Evolutionary conservation across 1,140 invertebrate genomes (phyloP), one percentile per base, ranked within the genome.

Genomic region (Sarcophaga peregrina): DNA sequence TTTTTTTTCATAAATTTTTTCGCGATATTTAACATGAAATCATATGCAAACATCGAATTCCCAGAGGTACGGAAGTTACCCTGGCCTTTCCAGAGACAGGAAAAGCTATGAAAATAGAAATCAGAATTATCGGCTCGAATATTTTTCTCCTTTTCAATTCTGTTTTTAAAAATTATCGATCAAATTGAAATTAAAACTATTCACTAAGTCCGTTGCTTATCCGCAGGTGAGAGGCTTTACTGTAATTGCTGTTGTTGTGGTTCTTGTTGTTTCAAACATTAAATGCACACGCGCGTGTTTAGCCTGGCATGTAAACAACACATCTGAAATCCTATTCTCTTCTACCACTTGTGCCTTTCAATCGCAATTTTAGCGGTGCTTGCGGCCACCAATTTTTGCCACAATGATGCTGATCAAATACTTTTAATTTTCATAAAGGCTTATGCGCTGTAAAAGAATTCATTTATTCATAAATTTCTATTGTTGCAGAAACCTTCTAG

Each of bases 201-300:
- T 54, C 5, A 1, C 2, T 15, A 54, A 1, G 25, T 37, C 1
- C 25, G 25, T 37, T 37, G 4, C 25, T 2, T 37, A 4, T 37
- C 25, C 25, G 4, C 25, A 37, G 4, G 25, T 37, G 25, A 37
- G 25, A 37, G 25, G 4, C 1, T 37, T 37, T 37, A 37, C 25
- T 37, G 25, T 37, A 37, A 37, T 37, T 37, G 25, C 25, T 54
- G 15, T 58, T 15, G 15, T 15, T n/a, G 13, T 58, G 15, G 15
- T 58, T 58, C 7, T 58, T 58, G 54, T 58, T 58, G 13, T 58
- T 58, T 58, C 25, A 58, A 58, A n/a, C 15, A n/a, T 58, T 58
- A 58, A n/a, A 58, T 58, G 54, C 10, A 58, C 54, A 58, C 54
- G 54, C 54, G 54, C 54, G 54, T 58, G 54, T 15, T 58, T 58